Conservation (phyloP, 2,113 vertebrate species). For the Takifugu flavidus region DNA sequence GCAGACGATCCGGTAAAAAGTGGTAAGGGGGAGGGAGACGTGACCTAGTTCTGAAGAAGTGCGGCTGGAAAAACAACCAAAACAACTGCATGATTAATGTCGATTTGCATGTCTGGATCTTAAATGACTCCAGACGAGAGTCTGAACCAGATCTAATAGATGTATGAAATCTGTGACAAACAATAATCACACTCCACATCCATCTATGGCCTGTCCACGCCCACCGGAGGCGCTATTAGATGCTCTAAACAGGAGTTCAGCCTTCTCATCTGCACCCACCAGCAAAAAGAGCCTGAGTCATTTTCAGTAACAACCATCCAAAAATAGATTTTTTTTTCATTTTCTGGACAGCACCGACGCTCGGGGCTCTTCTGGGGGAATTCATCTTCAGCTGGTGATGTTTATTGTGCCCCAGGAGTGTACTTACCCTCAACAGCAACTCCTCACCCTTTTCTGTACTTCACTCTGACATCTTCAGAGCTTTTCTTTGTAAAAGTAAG, state of each 20-base stretch:
- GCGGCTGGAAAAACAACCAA: constrained; percentile 48
- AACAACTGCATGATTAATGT: constrained; percentile 63
- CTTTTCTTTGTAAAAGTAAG: too few species aligned
- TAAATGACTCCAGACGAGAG: too few species aligned
- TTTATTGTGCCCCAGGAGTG: not conserved
- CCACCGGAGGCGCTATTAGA: not conserved
- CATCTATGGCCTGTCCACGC: too few species aligned
- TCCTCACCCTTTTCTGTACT: too few species aligned
- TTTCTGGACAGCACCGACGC: too few species aligned
- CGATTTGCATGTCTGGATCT: constrained; percentile 12
- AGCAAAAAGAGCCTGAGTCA: not conserved
- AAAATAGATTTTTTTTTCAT: constrained; percentile 1
- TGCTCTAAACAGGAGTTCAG: constrained; percentile 12
- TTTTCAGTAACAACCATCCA: constrained; percentile 14
- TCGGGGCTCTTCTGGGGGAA: not conserved
- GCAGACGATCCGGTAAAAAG: constrained; percentile 39
- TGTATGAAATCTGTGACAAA: not conserved
- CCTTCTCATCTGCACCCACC: constrained; percentile 1
- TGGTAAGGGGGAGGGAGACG: constrained; percentile 21
- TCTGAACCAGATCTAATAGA: not conserved
- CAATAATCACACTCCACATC: too few species aligned
- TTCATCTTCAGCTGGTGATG: constrained; percentile 6
- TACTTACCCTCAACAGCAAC: too few species aligned
- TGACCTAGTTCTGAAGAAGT: constrained; percentile 56
- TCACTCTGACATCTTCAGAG: too few species aligned